Evolutionary conservation across 2,113 vertebrate genomes (phyloP).

Genomic region (Reinhardtius hippoglossoides): DNA sequence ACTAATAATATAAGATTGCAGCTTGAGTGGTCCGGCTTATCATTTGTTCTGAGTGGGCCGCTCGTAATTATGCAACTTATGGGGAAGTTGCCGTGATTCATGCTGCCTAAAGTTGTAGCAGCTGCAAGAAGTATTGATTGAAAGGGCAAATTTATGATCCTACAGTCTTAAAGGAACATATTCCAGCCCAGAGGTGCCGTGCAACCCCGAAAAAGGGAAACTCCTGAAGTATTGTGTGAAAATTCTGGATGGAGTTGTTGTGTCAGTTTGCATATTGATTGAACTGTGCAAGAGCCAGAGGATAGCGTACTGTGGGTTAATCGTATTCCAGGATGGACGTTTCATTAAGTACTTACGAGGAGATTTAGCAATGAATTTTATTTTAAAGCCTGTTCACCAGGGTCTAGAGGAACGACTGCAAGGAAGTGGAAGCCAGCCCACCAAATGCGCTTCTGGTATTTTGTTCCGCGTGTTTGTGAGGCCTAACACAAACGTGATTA

Average conservation of each 20-base stretch:
- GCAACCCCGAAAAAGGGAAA: not conserved
- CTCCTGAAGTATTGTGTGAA: conserved; percentile 8
- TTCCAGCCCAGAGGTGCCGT: not conserved
- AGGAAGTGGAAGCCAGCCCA: conserved; percentile 36
- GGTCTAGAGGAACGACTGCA: not conserved
- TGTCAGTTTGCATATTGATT: conserved; percentile 43
- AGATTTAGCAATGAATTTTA: conserved; percentile 43
- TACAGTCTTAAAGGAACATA: not conserved
- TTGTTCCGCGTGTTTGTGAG: conserved; percentile 52
- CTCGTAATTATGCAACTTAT: conserved; percentile 32
- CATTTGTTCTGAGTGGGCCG: conserved; percentile 34
- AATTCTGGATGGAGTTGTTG: conserved; percentile 1
- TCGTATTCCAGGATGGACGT: conserved; percentile 42
- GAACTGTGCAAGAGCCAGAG: conserved; percentile 5
- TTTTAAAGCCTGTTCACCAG: conserved; percentile 50
- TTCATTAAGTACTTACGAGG: conserved; percentile 21
- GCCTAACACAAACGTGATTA: conserved; percentile 64
- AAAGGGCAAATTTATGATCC: conserved; percentile 3
- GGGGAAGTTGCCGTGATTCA: conserved; percentile 14
- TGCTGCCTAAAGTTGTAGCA: not conserved
- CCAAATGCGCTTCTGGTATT: conserved; percentile 49
- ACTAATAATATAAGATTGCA: conserved; percentile 20
- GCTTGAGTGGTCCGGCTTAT: conserved; percentile 2
- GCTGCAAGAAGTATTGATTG: conserved; percentile 24
- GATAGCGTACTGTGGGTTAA: conserved; percentile 25